Evolutionary conservation across 2,797 vertebrate genomes (phyloP), one percentile per base, ranked within the genome.

Genomic region (Siniperca undulata): DNA sequence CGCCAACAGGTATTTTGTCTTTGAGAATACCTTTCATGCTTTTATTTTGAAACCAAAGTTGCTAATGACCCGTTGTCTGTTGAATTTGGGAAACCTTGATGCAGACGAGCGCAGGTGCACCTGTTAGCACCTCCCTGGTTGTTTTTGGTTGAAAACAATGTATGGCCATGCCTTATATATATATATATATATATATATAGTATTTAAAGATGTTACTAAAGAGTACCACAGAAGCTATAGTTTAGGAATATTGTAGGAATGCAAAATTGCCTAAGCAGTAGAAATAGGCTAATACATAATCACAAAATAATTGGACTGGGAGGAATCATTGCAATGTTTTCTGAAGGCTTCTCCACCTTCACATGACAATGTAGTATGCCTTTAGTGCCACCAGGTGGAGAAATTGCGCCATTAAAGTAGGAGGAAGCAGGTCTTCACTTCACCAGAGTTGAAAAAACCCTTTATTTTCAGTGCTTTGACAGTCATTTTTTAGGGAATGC

Each of bases 361-460:
- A 73, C 13, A 24, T 38, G 27, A 66, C 22, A 16, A n/a, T 75
- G 64, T n/a, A 74, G 42, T 42, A 16, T 42, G 30, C 0, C 42
- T 86, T 60, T 79, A 66, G 12, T 82, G 86, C 91, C 93, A 86
- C 36, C 91, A 53, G 58, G 91, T 83, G 91, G 93, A 77, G 27
- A 69, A 75, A 62, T 27, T 2, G 30, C 1, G 44, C 20, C 55
- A 83, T 64, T 84, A 71, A 70, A 70, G 0, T 22, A 66, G 53
- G 2, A 56, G 3, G 42, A 77, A 53, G 5, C 16, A 24, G 34
- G 14, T 30, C 1, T 3, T 30, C 30, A 30, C 30, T 30, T 72
- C 22, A 65, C 50, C 17, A n/a, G 34, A 55, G 10, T 19, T 38
- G 0, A 24, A 38, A 19, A 38, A 40, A 2, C 8, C 8, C 38